These are phyloP conservation scores for Chionis minor DNA, from an alignment of 2,113 vertebrate genomes.

Conservation along the genomic window DNA sequence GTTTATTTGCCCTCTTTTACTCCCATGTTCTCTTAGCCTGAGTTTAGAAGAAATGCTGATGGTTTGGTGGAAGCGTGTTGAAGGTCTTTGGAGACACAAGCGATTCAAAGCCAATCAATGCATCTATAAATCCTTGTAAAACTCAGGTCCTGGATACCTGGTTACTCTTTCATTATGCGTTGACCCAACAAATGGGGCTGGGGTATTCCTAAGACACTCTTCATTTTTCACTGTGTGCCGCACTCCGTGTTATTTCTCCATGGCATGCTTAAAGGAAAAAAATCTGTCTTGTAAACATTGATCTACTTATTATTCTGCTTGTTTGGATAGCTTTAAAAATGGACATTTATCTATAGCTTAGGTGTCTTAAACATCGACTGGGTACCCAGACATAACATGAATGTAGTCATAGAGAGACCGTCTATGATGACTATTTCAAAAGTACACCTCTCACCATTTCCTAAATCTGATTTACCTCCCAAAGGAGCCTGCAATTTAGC, in stretches of 20 bases:
- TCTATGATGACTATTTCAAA: not conserved
- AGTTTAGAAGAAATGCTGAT: not conserved
- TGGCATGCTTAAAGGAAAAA: not conserved
- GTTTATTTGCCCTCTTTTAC: not conserved
- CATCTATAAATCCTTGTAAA: constrained; percentile 46
- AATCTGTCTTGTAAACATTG: not conserved
- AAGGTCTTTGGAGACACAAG: constrained; percentile 36
- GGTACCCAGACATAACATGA: not conserved
- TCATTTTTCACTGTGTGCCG: constrained; percentile 5
- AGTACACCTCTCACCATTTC: not conserved
- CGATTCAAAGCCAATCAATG: constrained; percentile 31
- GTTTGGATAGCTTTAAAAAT: constrained; percentile 32
- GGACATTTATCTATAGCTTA: not conserved
- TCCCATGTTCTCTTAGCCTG: not conserved
- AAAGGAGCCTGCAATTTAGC: not conserved
- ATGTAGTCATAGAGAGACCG: not conserved
- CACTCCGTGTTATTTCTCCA: constrained; percentile 10
- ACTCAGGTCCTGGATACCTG: constrained; percentile 9
- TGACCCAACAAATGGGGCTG: constrained; percentile 17
- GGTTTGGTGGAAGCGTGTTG: not conserved
- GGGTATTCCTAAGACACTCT: constrained; percentile 16
- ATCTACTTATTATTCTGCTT: constrained; percentile 40
- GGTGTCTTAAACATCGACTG: not conserved
- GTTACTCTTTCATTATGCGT: not conserved
- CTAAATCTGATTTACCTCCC: not conserved